Percentiles rank a stretch among this genome's conserved stretches.
phyloP scores from a whole-genome alignment of 2,113 vertebrate genomes.

The Eulacestoma nigropectus region DNA sequence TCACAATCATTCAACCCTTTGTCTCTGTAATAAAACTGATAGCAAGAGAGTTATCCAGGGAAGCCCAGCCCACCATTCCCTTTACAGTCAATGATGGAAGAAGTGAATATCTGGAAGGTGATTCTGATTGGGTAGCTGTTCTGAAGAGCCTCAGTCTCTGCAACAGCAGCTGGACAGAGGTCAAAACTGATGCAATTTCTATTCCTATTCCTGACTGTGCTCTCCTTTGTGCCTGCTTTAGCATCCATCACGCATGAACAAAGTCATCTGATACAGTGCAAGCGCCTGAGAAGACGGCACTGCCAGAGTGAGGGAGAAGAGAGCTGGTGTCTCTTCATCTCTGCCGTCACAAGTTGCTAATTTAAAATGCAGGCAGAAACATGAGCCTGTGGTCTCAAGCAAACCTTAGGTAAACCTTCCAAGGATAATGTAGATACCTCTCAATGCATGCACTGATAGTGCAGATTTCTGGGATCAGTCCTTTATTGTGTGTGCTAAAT shows the following conservation, averaged over 20 bases:
- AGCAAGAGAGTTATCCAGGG: neutral
- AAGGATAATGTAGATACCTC: neutral
- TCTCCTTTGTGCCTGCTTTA: neutral
- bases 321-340: neutral
- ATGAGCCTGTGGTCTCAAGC: accelerated
- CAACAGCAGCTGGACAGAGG: accelerated
- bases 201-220: neutral
- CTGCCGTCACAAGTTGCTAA: neutral
- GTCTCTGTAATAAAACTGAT: neutral
- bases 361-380: neutral
- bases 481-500: neutral
- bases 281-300: accelerated
- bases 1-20: neutral
- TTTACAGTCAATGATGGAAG: neutral
- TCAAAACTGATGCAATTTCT: accelerated
- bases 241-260: accelerated
- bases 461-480: neutral
- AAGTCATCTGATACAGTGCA: neutral
- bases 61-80: neutral
- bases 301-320: neutral
- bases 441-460: accelerated
- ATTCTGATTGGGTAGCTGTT: neutral
- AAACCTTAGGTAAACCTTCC: neutral
- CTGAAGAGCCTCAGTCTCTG: neutral
- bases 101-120: neutral